Evolutionary conservation across 2,113 vertebrate genomes (phyloP).

Genomic region (Acinonyx jubatus): DNA sequence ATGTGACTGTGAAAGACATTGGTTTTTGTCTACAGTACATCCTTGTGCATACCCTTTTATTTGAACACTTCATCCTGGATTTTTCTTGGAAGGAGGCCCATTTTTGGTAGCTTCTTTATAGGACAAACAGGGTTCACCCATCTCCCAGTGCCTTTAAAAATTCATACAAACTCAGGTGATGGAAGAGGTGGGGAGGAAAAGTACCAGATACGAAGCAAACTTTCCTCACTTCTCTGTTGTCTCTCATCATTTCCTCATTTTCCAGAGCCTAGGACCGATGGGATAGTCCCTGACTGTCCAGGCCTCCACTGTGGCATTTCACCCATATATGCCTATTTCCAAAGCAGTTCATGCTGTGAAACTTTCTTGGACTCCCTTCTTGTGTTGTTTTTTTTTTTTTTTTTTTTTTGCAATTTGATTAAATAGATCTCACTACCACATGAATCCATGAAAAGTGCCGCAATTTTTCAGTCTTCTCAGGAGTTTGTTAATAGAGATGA

Average conservation of each 20-base stretch:
- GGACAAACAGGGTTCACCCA: not conserved
- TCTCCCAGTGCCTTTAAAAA: not conserved
- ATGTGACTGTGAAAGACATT: not conserved
- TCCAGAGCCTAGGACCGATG: not conserved
- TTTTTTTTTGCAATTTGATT: not conserved
- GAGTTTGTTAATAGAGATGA: not conserved
- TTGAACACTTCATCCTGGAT: not conserved
- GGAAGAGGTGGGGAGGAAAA: not conserved
- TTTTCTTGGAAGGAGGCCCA: slow-evolving; percentile 21
- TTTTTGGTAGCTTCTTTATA: not conserved
- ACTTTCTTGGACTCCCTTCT: not conserved
- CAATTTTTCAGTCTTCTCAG: not conserved
- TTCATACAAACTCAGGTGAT: not conserved
- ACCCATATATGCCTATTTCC: not conserved
- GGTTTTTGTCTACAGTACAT: not conserved
- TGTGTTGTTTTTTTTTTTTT: not conserved
- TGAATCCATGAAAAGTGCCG: not conserved
- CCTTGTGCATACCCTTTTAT: not conserved
- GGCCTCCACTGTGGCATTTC: not conserved
- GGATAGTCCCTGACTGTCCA: not conserved
- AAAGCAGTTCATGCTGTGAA: not conserved
- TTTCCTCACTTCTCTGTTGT: not conserved
- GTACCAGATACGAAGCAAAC: not conserved
- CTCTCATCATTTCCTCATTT: not conserved
- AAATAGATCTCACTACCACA: not conserved